These are phyloP conservation scores for Rhorus exstirpatorius DNA, from an alignment of 2,888 invertebrate genomes.

Conservation along the genomic window DNA sequence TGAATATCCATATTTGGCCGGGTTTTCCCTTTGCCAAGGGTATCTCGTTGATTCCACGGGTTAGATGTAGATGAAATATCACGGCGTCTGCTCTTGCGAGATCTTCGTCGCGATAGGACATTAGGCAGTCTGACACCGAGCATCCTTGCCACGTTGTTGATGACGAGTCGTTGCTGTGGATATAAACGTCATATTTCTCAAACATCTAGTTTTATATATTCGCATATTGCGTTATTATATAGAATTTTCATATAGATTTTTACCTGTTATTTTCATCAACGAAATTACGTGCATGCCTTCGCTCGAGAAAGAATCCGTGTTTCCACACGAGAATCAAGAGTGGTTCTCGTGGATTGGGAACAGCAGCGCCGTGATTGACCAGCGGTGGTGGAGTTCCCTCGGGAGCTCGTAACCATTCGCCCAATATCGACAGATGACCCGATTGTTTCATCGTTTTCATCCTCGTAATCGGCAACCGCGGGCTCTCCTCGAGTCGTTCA, in stretches of 20 bases:
- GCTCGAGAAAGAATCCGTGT: slow-evolving; percentile 87
- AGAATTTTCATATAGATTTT: background rate
- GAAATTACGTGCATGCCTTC: slow-evolving; percentile 87
- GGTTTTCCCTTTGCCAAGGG: slow-evolving; percentile 85
- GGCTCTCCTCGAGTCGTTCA: background rate
- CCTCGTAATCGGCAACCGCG: background rate
- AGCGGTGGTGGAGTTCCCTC: slow-evolving; percentile 78
- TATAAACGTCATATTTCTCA: no score
- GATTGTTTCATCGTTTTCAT: background rate
- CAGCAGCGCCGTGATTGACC: slow-evolving; percentile 46
- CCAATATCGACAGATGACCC: slow-evolving; percentile 78
- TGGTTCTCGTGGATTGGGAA: slow-evolving; percentile 76
- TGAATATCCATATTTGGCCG: slow-evolving; percentile 90
- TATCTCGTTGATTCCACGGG: slow-evolving; percentile 86
- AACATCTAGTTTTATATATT: no score
- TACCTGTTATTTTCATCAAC: slow-evolving; percentile 79
- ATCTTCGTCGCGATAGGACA: slow-evolving; percentile 87
- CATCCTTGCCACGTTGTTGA: slow-evolving; percentile 88
- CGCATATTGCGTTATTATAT: no score
- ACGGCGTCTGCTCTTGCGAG: slow-evolving; percentile 89
- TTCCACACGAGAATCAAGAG: slow-evolving; percentile 88
- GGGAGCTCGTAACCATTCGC: slow-evolving; percentile 84
- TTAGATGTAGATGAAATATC: slow-evolving; percentile 88
- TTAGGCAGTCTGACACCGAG: slow-evolving; percentile 88
- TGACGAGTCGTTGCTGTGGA: slow-evolving; percentile 75